Evolutionary conservation across 2,113 vertebrate species (phyloP), one percentile per base, ranked within the genome.

Genomic region (Lonchura striata): DNA sequence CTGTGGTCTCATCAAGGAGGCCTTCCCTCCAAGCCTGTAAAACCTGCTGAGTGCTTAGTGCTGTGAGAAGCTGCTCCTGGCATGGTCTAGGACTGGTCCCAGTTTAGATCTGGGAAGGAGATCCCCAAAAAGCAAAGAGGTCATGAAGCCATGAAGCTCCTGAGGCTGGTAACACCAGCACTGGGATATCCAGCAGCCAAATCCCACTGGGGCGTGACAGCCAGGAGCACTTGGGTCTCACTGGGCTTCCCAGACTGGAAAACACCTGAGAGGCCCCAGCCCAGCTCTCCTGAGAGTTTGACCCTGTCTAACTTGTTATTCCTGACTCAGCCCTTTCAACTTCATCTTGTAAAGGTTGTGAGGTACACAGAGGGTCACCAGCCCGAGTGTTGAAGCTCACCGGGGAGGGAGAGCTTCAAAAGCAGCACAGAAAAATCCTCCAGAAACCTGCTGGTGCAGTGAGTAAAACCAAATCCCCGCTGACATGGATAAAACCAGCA

Each of bases 331-430:
- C 69, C 82, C 88, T 94, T 90, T 86, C 4, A 25, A 39, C 82
- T 92, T 59, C 71, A 35, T 52, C 79, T 94, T 86, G 94, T 92
- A 92, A 86, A 94, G 47, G 82, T 74, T 63, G 71, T 1, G 33
- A 88, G 75, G 92, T 93, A 90, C 93, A 78, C 35, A 59, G 64
- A 93, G 68, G 85, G 96, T 90, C 93, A 94, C 59, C 52, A 59
- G 85, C 47, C 30, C 2, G 1, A 31, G 60, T 50, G 59, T 52
- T 1, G 0, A 79, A 59, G 93, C 92, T 93, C 60, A 56, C 82
- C 18, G 0, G 92, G 85, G 82, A 96, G 71, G 71, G 61, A 78
- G 66, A 86, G 79, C 92, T 97, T 96, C 93, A 93, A 90, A 97
- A 88, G 76, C 37, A 2, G 68, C 39, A 33, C 1, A 0, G 72